A percentile compares a stretch with the other conserved stretches of the same genome.
Evolutionary conservation across 2,113 vertebrate genomes (phyloP).

Genomic region (Acrocephalus arundinaceus): DNA sequence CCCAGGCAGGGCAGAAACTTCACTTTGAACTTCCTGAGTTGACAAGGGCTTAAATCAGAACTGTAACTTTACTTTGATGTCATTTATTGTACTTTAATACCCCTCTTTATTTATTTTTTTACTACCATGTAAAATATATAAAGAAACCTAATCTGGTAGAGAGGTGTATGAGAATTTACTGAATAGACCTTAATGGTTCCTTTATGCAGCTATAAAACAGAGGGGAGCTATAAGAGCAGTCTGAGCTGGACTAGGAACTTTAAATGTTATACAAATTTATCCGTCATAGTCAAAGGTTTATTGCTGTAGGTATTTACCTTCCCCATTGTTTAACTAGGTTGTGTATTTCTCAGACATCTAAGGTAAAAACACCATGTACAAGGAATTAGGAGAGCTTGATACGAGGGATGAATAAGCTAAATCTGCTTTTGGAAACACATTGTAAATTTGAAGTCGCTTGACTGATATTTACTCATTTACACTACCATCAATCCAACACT

Average conservation of each 20-base stretch:
- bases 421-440: neutral
- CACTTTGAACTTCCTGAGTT: conserved; percentile 49
- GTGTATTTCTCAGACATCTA: conserved; percentile 12
- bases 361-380: neutral
- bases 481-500: neutral
- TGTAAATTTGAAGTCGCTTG: neutral
- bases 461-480: neutral
- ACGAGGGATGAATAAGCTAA: neutral
- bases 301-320: conserved; percentile 34
- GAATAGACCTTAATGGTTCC: conserved; percentile 19
- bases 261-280: conserved; percentile 35
- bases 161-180: conserved; percentile 32
- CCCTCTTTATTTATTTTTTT: conserved; percentile 39
- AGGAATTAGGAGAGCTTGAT: neutral
- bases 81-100: conserved; percentile 49
- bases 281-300: conserved; percentile 46
- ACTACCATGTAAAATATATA: conserved; percentile 41
- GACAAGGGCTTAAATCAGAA: conserved; percentile 51
- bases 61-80: conserved; percentile 47
- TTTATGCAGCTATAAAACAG: conserved; percentile 54
- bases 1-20: conserved; percentile 1
- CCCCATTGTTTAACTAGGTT: conserved; percentile 28
- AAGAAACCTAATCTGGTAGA: conserved; percentile 41
- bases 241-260: conserved; percentile 10
- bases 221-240: conserved; percentile 27